Evolutionary conservation across 2,113 vertebrate genomes (phyloP), one percentile per base, ranked within the genome.

Genomic region (Argyrosomus japonicus): DNA sequence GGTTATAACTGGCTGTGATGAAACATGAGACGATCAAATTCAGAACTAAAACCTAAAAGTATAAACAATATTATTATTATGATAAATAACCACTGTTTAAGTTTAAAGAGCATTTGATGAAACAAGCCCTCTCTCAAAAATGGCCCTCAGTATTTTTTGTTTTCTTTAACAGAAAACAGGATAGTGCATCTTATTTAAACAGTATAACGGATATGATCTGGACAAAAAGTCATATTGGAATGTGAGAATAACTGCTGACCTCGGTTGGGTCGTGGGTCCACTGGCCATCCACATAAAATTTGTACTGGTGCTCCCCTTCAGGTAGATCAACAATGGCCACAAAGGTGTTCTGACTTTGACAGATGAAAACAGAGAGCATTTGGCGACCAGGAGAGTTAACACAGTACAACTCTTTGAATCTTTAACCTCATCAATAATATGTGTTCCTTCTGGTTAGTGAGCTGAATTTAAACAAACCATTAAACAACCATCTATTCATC

Each of bases 271-370:
- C 98, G 0, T 99, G 97, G 0, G 97, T 99, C 98, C 98, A 99
- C 94, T 98, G 97, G 13, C 98, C 98, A 8, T 99, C 98, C 88
- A 99, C 98, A 1, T 97, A 97, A 92, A 99, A 99, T 90, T 99
- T 99, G 93, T 99, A 99, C 77, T 99, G 98, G 91, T 99, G 98
- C 84, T 99, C 98, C 40, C 98, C 98, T 90, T 99, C 98, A 0
- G 98, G 98, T 80, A 99, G 96, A 84, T 99, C 98, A 73, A 99
- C 95, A 67, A 99, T 99, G 13, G 97, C 97, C 86, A 98, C 98
- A 81, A 99, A 99, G 91, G 98, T 99, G 87, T 99, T 99, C 89
- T 99, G 98, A 95, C 98, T 99, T 82, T 75, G 32, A 88, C 8
- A 81, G 45, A 88, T 5, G 19, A 88, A 10, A 75, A 93, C 12